These are phyloP conservation scores for Galeopsomyia nigrocyanea DNA, from an alignment of 2,888 invertebrate species.

Conservation along the genomic window DNA sequence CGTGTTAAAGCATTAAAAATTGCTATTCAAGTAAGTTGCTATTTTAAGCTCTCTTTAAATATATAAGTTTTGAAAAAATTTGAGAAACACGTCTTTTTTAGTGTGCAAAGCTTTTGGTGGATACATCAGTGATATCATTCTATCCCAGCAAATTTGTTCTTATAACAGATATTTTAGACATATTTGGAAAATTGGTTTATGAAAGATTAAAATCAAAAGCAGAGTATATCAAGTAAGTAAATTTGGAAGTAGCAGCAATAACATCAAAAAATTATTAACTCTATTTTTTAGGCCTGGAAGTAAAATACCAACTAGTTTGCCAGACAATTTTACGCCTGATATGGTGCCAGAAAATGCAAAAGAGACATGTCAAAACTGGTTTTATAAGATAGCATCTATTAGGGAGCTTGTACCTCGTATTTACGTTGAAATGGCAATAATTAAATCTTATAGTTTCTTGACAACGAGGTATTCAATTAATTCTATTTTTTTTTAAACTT, in stretches of 20 bases:
- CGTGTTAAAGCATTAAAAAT: constrained; percentile 96
- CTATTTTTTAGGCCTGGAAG: constrained; percentile 70
- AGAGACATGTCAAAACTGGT: constrained; percentile 99
- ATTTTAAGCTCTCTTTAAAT: constrained; percentile 9
- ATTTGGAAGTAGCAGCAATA: constrained; percentile 10
- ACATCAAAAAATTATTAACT: constrained; percentile 18
- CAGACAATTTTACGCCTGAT: constrained; percentile 82
- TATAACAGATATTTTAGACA: constrained; percentile 95
- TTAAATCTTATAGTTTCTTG: constrained; percentile 80
- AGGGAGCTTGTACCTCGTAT: constrained; percentile 93
- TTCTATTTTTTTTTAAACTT: constrained; percentile 42
- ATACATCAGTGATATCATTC: constrained; percentile 91
- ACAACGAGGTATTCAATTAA: constrained; percentile 39
- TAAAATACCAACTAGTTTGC: constrained; percentile 70
- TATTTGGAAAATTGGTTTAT: constrained; percentile 92
- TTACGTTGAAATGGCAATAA: constrained; percentile 93
- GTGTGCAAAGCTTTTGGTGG: constrained; percentile 93
- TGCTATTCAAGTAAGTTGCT: constrained; percentile 79
- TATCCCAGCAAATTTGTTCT: constrained; percentile 99
- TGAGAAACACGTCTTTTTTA: constrained; percentile 67
- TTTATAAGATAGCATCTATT: constrained; percentile 98
- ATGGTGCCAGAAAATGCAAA: constrained; percentile 89
- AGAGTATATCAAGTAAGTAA: constrained; percentile 72
- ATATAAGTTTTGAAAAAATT: constrained; percentile 21
- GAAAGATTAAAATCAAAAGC: constrained; percentile 85